phyloP scores from a whole-genome alignment of 2,797 vertebrate genomes.

The Potorous gilbertii region DNA sequence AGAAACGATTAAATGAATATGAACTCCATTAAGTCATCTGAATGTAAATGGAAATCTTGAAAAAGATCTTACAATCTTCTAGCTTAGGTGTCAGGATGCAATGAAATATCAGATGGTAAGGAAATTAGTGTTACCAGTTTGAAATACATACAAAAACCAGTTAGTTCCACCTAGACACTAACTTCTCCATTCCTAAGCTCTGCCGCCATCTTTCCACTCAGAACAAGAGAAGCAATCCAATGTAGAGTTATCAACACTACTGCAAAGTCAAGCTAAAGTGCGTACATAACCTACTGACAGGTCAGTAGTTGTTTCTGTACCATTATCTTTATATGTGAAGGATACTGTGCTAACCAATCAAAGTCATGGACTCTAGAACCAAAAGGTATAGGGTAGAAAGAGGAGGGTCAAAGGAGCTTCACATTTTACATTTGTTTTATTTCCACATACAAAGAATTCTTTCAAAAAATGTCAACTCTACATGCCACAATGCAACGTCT shows the following conservation, averaged over 20 bases:
- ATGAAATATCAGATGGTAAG: conserved; percentile 39
- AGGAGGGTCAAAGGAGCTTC: not conserved
- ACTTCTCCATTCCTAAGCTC: not conserved
- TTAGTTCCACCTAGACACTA: conserved; percentile 33
- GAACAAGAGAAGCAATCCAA: not conserved
- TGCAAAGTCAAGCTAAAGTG: conserved; percentile 30
- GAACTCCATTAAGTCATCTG: conserved; percentile 1
- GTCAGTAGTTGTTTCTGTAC: not conserved
- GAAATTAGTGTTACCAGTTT: conserved; percentile 13
- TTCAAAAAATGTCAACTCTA: not conserved
- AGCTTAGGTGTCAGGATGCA: not conserved
- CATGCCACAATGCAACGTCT: not conserved
- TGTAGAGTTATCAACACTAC: not conserved
- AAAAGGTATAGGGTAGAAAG: not conserved
- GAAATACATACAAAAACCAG: conserved; percentile 30
- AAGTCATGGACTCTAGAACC: not conserved
- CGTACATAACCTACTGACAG: not conserved
- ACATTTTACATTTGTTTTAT: conserved; percentile 52
- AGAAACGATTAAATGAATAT: conserved; percentile 1
- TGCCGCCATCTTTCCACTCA: not conserved
- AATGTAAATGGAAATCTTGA: conserved; percentile 43
- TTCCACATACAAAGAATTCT: conserved; percentile 25
- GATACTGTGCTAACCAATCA: conserved; percentile 16
- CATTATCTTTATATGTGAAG: conserved; percentile 51
- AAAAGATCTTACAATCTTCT: conserved; percentile 20